phyloP scores from a whole-genome alignment of 2,888 invertebrate genomes.

The Heteromurus nitidus region DNA sequence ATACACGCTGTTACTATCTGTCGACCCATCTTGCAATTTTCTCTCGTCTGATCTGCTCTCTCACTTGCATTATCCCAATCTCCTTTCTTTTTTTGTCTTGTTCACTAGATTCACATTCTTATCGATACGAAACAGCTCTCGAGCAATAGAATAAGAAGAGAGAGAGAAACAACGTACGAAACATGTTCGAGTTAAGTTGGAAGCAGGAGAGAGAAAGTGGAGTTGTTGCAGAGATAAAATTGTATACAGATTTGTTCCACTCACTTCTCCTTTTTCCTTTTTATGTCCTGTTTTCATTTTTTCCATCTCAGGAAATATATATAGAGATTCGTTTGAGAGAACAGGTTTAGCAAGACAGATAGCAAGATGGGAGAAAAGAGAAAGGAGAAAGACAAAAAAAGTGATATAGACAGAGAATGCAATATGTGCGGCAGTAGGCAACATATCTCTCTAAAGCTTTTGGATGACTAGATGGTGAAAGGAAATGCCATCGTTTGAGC shows the following conservation, averaged over 20 bases:
- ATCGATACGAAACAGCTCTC: slow-evolving; percentile 18
- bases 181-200: not conserved
- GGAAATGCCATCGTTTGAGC: slow-evolving; percentile 54
- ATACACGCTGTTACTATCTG: no score
- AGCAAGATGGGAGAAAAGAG: slow-evolving; percentile 1
- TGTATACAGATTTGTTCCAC: slow-evolving; percentile 62
- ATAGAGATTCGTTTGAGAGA: no score
- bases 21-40: slow-evolving; percentile 57
- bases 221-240: slow-evolving; percentile 23
- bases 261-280: slow-evolving; percentile 36
- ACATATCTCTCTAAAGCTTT: no score
- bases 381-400: not conserved
- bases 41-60: slow-evolving; percentile 63
- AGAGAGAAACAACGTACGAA: not conserved
- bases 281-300: slow-evolving; percentile 47
- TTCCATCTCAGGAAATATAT: slow-evolving; percentile 18
- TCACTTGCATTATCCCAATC: slow-evolving; percentile 50
- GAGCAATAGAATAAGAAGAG: slow-evolving; percentile 5
- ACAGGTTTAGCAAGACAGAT: not conserved
- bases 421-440: slow-evolving; percentile 31
- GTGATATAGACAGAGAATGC: slow-evolving; percentile 27
- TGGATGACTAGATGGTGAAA: slow-evolving; percentile 25
- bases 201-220: slow-evolving; percentile 5
- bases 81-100: slow-evolving; percentile 43
- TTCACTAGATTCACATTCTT: slow-evolving; percentile 19